Conservation (phyloP, 2,113 vertebrate species). For the Ascaphus truei region DNA sequence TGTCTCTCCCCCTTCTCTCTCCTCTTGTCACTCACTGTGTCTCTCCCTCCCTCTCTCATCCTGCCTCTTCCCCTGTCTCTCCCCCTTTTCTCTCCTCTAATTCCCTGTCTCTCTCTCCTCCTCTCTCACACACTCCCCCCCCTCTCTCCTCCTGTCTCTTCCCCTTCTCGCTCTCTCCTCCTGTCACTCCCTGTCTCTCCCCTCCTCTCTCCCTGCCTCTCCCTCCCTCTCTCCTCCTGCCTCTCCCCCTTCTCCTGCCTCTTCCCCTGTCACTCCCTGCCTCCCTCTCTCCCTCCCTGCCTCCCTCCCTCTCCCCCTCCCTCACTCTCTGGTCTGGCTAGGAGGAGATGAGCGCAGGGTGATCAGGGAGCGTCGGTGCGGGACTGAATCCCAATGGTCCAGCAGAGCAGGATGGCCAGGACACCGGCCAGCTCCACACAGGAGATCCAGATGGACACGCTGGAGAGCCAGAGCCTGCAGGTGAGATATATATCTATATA, state of each 20-base stretch:
- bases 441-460: slow-evolving; percentile 97
- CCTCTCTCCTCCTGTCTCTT: neutral
- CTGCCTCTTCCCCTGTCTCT: neutral
- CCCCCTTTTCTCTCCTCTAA: neutral
- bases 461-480: slow-evolving; percentile 85
- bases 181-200: neutral
- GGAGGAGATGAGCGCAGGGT: slow-evolving; percentile 34
- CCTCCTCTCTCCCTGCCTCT: neutral
- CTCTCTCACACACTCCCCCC: too few relatives aligned
- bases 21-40: neutral
- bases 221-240: neutral
- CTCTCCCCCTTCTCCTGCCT: neutral
- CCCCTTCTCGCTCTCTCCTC: neutral
- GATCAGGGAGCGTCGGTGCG: neutral
- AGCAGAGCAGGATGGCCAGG: slow-evolving; percentile 95
- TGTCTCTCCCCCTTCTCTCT: neutral
- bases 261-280: neutral
- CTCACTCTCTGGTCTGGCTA: slow-evolving; percentile 27
- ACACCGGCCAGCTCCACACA: slow-evolving; percentile 91
- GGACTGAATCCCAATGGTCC: slow-evolving; percentile 78
- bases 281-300: slow-evolving; percentile 4
- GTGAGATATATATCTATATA: slow-evolving; percentile 62
- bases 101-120: neutral
- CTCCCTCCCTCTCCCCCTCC: neutral
- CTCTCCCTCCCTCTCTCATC: neutral